Evolutionary conservation across 2,113 vertebrate genomes (phyloP).

Genomic region (Oreochromis spilurus): DNA sequence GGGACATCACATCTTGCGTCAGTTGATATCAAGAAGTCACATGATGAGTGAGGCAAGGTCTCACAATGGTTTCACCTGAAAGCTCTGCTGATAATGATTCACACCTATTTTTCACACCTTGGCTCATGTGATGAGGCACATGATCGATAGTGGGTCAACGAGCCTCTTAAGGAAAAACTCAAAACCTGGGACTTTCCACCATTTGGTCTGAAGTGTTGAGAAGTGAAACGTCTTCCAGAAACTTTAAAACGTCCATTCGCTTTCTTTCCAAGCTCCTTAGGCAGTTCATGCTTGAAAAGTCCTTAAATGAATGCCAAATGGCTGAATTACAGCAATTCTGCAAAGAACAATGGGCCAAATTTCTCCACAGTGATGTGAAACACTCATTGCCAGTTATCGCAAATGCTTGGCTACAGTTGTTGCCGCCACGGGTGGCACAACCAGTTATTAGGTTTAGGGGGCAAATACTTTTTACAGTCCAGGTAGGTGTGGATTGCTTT

Average conservation of each 20-base stretch:
- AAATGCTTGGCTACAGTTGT: background rate
- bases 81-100: background rate
- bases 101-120: background rate
- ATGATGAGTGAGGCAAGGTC: background rate
- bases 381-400: background rate
- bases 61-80: background rate
- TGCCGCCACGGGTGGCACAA: background rate
- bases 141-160: background rate
- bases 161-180: background rate
- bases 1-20: background rate
- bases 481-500: background rate
- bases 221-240: background rate
- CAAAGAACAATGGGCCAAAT: background rate
- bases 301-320: background rate
- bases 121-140: background rate
- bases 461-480: background rate
- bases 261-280: background rate
- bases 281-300: background rate
- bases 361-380: background rate
- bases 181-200: background rate
- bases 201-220: background rate
- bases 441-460: background rate
- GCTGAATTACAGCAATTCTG: background rate
- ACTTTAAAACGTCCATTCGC: background rate
- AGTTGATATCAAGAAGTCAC: background rate